Evolutionary conservation across 2,797 vertebrate genomes (phyloP), one percentile per base, ranked within the genome.

Genomic region (Nannoperca obscura): DNA sequence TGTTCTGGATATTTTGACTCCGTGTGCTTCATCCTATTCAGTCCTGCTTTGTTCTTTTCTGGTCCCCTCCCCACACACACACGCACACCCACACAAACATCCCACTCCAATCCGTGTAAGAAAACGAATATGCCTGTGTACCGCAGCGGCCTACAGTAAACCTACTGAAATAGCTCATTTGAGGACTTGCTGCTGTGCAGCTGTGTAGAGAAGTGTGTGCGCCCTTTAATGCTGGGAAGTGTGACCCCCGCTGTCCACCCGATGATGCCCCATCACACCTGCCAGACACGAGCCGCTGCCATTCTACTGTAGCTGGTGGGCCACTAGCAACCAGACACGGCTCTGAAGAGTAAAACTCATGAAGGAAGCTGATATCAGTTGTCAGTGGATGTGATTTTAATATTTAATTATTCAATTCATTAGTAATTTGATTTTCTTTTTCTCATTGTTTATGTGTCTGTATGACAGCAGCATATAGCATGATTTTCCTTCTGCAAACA

Each of bases 1-100:
- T 15, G 58, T 73, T 54, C 44, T 55, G 73, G n/a, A 63, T 60
- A 46, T 72, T 75, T 46, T 57, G 60, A 69, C 76, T 81, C 57
- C 63, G 76, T 71, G 60, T 36, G 77, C 40, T 27, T 55, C 34
- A 66, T 72, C 20, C 34, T 46, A 36, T 75, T 76, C 38, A 47
- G 50, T 59, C 53, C 44, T 47, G 20, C 60, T 81, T 70, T 67
- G 71, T 68, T 27, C 24, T 27, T 1, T 27, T 27, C 24, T 27
- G 24, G 24, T 27, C 24, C 24, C 24, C 24, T 2, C 24, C 36
- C 22, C 40, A n/a, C 44, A 40, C 38, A 40, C 11, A 40, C 44
- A 46, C 44, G 19, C 44, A 46, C 15, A 17, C 44, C 19, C 46
- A 30, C 65, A 66, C 38, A 72, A 27, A 36, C 34, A 76, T 40